These are phyloP conservation scores for Mnemiopsis leidyi DNA, from an alignment of 37 sponge, comb jelly and placozoan species.

Conservation along the genomic window DNA sequence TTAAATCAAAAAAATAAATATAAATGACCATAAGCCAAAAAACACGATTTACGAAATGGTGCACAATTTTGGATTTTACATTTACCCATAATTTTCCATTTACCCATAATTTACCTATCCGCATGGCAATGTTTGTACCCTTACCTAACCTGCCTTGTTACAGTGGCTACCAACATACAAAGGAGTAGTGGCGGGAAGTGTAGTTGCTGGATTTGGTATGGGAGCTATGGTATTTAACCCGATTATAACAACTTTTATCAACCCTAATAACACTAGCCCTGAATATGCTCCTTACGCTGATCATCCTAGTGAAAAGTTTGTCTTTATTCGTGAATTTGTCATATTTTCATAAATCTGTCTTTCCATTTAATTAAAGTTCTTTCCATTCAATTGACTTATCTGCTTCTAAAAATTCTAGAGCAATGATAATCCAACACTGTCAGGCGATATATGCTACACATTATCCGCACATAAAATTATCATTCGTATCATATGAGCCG, in stretches of 20 bases:
- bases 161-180: conserved; percentile 84
- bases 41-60: too few species aligned
- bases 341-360: background rate
- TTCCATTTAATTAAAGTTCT: too few species aligned
- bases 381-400: too few species aligned
- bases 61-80: too few species aligned
- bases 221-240: conserved; percentile 77
- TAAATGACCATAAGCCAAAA: too few species aligned
- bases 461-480: too few species aligned
- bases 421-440: too few species aligned
- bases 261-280: conserved; percentile 73
- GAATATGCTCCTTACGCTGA: conserved; percentile 23
- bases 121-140: background rate
- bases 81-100: too few species aligned
- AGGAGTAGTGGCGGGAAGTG: conserved; percentile 80
- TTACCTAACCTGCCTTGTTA: background rate
- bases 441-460: too few species aligned
- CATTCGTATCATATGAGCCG: too few species aligned
- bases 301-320: conserved; percentile 8
- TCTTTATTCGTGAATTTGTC: background rate
- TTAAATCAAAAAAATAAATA: too few species aligned
- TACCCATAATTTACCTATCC: background rate
- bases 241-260: conserved; percentile 75
- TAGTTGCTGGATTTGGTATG: conserved; percentile 86
- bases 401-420: too few species aligned